Conservation (phyloP, 1,140 invertebrate genomes). For the Bombus sibiricus region DNA sequence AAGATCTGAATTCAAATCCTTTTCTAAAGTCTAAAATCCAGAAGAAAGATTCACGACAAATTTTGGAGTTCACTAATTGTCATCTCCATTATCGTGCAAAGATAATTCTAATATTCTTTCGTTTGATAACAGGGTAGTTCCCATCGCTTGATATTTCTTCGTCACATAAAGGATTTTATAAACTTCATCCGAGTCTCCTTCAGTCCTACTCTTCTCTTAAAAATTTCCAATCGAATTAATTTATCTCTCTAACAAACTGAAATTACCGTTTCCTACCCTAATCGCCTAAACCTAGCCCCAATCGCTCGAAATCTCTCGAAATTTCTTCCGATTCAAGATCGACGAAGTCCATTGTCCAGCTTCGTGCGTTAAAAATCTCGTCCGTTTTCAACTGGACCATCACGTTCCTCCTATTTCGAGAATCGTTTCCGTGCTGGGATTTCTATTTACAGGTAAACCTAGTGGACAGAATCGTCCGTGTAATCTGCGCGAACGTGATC, state of each 20-base stretch:
- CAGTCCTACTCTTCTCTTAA: no score
- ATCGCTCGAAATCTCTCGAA: background rate
- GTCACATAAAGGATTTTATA: no score
- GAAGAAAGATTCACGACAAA: rapidly evolving
- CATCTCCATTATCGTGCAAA: no score
- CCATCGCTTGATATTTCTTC: no score
- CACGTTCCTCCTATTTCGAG: background rate
- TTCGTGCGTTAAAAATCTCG: background rate
- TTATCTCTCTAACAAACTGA: background rate
- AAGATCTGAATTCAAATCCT: background rate
- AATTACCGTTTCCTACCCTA: background rate
- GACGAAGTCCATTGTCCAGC: background rate
- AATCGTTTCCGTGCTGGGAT: slow-evolving; percentile 7
- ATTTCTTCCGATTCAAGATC: background rate
- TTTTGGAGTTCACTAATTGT: no score
- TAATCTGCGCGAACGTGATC: slow-evolving; percentile 1
- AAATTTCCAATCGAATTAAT: background rate
- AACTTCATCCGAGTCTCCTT: no score
- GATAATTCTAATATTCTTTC: no score
- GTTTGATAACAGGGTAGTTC: no score
- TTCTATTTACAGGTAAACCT: slow-evolving; percentile 24
- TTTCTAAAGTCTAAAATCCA: background rate
- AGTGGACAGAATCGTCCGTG: slow-evolving; percentile 15
- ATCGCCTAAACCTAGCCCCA: no score
- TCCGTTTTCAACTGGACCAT: background rate